Evolutionary conservation across 2,113 vertebrate genomes (phyloP).

Genomic region (Burhinus oedicnemus): DNA sequence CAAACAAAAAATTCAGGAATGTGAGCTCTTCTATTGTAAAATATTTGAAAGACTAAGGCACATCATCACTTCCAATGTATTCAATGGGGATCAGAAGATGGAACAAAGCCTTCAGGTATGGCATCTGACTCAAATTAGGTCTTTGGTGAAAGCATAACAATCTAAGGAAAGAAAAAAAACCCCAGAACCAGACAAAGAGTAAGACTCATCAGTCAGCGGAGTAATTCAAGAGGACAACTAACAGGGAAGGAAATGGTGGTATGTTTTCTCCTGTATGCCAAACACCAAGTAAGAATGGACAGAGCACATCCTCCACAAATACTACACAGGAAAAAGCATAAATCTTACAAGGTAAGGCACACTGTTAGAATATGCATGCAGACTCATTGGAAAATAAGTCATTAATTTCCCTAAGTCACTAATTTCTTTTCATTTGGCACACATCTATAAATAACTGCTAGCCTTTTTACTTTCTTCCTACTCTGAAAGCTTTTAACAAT

Average conservation of each 20-base stretch:
- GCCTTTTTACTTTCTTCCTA: neutral
- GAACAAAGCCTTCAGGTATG: neutral
- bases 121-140: neutral
- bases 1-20: neutral
- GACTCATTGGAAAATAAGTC: slow-evolving; percentile 6
- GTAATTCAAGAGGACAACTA: neutral
- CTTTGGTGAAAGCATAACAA: neutral
- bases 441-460: neutral
- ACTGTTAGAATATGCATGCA: slow-evolving; percentile 45
- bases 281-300: neutral
- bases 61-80: neutral
- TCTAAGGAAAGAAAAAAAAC: neutral
- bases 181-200: neutral
- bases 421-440: neutral
- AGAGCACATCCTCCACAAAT: neutral
- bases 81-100: neutral
- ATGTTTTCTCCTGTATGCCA: slow-evolving; percentile 58
- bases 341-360: neutral
- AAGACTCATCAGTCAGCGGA: neutral
- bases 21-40: neutral
- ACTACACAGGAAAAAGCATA: neutral
- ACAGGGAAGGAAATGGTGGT: slow-evolving; percentile 41
- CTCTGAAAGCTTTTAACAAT: neutral
- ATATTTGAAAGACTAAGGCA: neutral
- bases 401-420: neutral